Conservation (phyloP, 2,113 vertebrate species). For the Mirza zaza region DNA sequence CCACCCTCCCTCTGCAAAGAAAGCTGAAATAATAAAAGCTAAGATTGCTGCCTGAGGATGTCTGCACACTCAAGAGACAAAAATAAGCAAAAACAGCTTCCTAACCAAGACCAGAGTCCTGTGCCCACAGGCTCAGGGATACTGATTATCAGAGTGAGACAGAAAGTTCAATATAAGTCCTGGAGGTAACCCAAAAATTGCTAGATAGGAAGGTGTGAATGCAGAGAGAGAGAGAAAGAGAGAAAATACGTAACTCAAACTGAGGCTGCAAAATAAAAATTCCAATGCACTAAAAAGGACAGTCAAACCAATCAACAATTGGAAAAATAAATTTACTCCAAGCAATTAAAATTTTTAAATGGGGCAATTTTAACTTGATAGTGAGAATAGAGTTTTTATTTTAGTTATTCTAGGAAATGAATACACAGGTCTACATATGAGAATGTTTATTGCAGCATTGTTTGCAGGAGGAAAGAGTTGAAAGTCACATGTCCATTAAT, state of each 20-base stretch:
- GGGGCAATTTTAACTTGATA: not conserved
- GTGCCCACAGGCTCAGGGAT: not conserved
- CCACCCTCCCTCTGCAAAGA: not conserved
- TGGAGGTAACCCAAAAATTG: not conserved
- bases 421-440: not conserved
- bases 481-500: not conserved
- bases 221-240: not conserved
- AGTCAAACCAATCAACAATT: not conserved
- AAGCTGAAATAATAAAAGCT: not conserved
- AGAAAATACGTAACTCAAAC: not conserved
- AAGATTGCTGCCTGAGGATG: not conserved
- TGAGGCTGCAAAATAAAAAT: not conserved
- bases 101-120: not conserved
- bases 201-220: not conserved
- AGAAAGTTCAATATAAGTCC: not conserved
- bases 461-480: not conserved
- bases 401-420: not conserved
- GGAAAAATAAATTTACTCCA: not conserved
- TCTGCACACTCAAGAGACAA: not conserved
- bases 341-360: slow-evolving; percentile 2
- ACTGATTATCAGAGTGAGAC: not conserved
- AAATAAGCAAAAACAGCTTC: not conserved
- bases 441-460: not conserved
- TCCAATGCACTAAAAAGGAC: not conserved
- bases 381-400: not conserved